These are phyloP conservation scores for Drosophila sturtevanti DNA, from an alignment of 1,140 invertebrate genomes.

Conservation along the genomic window DNA sequence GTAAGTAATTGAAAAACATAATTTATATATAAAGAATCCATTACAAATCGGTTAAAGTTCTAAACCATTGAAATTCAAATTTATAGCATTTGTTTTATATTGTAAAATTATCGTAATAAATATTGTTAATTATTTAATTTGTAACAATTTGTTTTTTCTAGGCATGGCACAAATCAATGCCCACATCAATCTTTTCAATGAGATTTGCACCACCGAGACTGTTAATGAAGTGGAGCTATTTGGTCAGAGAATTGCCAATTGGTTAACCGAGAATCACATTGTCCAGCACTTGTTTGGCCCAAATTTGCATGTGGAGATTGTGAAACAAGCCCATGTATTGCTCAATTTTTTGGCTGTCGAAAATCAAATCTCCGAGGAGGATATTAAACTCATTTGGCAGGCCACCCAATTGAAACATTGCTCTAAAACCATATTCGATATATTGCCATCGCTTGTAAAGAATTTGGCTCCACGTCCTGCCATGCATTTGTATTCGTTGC, in stretches of 20 bases:
- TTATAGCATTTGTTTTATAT: too few species aligned
- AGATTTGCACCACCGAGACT: conserved; percentile 93
- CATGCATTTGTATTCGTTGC: conserved; percentile 92
- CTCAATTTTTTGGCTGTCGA: conserved; percentile 96
- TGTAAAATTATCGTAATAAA: too few species aligned
- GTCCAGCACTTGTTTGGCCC: conserved; percentile 97
- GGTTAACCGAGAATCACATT: conserved; percentile 95
- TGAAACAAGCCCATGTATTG: conserved; percentile 97
- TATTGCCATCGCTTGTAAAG: conserved; percentile 94
- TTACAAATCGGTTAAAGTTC: too few species aligned
- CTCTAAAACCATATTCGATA: conserved; percentile 95
- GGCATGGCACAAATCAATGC: conserved; percentile 97
- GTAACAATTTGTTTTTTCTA: conserved; percentile 13
- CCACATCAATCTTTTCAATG: conserved; percentile 95
- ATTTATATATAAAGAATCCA: too few species aligned
- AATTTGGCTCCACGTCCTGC: conserved; percentile 94
- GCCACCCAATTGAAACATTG: conserved; percentile 97
- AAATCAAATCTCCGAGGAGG: conserved; percentile 93
- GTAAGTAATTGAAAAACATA: conserved; percentile 49
- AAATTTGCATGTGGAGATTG: conserved; percentile 96
- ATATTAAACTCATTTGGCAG: conserved; percentile 96
- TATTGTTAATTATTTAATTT: neutral
- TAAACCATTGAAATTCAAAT: too few species aligned
- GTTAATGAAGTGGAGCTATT: conserved; percentile 92
- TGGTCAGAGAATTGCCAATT: conserved; percentile 92